Evolutionary conservation across 2,888 invertebrate species (phyloP), one percentile per base, ranked within the genome.

Genomic region (Eupsilia transversa): DNA sequence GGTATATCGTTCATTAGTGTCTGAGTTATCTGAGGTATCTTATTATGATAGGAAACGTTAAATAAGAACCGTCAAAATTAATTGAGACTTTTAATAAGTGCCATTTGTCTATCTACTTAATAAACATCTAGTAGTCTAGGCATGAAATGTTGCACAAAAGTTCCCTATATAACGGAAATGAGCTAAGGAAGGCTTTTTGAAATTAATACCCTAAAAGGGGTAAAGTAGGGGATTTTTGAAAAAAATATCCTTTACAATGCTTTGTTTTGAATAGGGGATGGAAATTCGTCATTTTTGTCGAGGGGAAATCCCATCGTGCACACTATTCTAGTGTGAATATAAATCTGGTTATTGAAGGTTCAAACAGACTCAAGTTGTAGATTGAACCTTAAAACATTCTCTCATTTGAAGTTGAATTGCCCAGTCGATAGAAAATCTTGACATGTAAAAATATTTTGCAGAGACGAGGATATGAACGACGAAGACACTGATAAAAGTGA

Each of bases 381-480:
- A 46, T n/a, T 46, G 30, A n/a, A 49, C n/a, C 23, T 33, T 46
- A 14, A 43, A 30, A 43, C 17, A 17, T 23, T 46, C 23, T 30
- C 23, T 64, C 14, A 23, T 30, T 46, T 30, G 46, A n/a, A 9
- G 2, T 64, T 46, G 9, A 46, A 64, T 33, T 49, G 3, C 17
- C 3, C n/a, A 65, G n/a, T 64, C 14, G 9, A 46, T 23, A 23
- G 1, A 23, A 33, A 33, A 3, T 5, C 5, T 20, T 35, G 35
- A 35, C 6, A 35, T 35, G 1, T 35, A 35, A 7, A 35, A 3
- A 3, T 35, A 20, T 33, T 65, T 46, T 27, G 46, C 85, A 92
- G 92, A 65, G 93, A 94, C 14, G 91, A 91, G 56, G 92, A 92
- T 30, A 80, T 77, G 59, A 91, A 89, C 61, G 91, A 91, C 35